These are phyloP conservation scores for Goniozus legneri DNA, from an alignment of 1,140 invertebrate species.

Conservation along the genomic window DNA sequence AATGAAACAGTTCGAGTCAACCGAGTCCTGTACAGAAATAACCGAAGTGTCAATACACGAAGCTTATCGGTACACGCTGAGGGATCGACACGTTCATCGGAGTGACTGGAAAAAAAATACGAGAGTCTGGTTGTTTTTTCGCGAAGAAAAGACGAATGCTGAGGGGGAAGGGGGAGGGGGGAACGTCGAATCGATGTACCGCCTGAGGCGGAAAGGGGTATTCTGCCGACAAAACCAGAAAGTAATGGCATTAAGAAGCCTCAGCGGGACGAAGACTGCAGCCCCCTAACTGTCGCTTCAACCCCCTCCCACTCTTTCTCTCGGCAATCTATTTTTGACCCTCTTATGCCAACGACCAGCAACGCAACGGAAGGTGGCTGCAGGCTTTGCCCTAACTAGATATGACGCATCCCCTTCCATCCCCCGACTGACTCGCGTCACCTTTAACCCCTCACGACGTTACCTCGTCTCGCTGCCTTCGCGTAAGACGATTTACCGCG, in stretches of 20 bases:
- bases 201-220: not conserved
- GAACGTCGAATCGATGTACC: not conserved
- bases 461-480: slow-evolving; percentile 20
- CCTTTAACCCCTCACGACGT: no score
- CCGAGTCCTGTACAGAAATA: no score
- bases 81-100: no score
- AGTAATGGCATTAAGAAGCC: slow-evolving; percentile 52
- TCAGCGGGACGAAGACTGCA: slow-evolving; percentile 35
- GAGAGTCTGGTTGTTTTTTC: no score
- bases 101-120: no score
- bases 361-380: slow-evolving; percentile 9
- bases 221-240: slow-evolving; percentile 28
- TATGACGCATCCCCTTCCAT: slow-evolving; percentile 34
- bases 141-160: no score
- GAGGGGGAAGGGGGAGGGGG: no score
- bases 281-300: slow-evolving; percentile 42
- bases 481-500: slow-evolving; percentile 37
- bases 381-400: slow-evolving; percentile 38
- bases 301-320: not conserved
- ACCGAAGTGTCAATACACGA: no score
- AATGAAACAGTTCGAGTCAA: no score
- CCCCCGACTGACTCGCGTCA: no score
- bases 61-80: no score
- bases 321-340: slow-evolving; percentile 24
- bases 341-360: slow-evolving; percentile 21